Conservation (phyloP, 2,113 vertebrate genomes). For the Amphilophus citrinellus region DNA sequence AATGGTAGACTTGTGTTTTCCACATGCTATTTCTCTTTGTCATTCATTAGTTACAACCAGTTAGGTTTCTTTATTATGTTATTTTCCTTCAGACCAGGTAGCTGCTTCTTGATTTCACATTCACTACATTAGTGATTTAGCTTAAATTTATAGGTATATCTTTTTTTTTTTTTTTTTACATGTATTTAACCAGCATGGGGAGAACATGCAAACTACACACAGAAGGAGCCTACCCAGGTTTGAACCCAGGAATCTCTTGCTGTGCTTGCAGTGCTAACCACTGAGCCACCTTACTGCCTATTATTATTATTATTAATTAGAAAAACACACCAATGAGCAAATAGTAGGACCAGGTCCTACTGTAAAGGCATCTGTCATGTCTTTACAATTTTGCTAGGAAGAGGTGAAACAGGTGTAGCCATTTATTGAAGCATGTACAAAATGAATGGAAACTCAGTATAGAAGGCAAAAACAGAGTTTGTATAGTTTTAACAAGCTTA, state of each 20-base stretch:
- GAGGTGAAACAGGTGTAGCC: neutral
- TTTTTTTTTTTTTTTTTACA: too few relatives aligned
- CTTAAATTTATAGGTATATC: neutral
- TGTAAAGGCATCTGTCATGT: neutral
- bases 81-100: neutral
- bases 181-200: too few relatives aligned
- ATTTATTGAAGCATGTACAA: neutral
- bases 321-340: neutral
- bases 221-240: neutral
- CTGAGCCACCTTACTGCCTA: neutral
- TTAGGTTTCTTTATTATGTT: neutral
- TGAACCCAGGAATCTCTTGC: neutral
- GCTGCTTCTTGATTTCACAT: neutral
- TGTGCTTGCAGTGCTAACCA: neutral
- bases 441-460: neutral
- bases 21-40: constrained; percentile 14
- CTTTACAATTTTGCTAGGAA: neutral
- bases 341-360: neutral
- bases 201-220: neutral
- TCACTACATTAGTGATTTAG: neutral
- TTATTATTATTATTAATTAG: neutral
- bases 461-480: neutral
- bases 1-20: constrained; percentile 16
- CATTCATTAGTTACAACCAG: constrained; percentile 10
- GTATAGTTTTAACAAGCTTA: neutral